Base-by-base conservation (phyloP, 2,888 invertebrate genomes). In the Ethmia dodecea region DNA sequence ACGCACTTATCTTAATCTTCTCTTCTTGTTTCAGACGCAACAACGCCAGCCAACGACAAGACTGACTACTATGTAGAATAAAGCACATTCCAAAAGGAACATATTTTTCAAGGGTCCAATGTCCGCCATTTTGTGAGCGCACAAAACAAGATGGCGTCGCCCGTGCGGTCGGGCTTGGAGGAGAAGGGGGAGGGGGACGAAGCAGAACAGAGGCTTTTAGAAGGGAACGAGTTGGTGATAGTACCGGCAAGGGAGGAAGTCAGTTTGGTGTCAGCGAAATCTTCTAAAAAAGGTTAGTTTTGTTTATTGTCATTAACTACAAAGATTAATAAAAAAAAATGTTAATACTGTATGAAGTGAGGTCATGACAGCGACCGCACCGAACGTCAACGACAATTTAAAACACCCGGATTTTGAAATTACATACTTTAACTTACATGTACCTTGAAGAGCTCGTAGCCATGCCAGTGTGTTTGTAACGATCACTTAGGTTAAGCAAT, bases 231-330 rank as follows among this genome's bases (percentile, higher is more conserved):
- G 40, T 64, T 66, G 31, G 9, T 68, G 16, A 45, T 77, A 2
- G 61, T 76, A 11, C 66, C 71, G 1, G 38, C 47, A 2, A 25
- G 40, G 9, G 33, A 26, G 1, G 57, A 64, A 0, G 73, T 73
- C 4, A 66, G 57, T 0, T 9, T 66, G 13, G 38, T 75, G 4
- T 54, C 79, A 0, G 62, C 62, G 1, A 83, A 83, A 47, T 76
- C 80, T 24, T 80, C 80, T 1, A 84, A 84, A 42, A 84, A 83
- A 67, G 84, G 84, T 84, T n/a, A 55, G 64, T 34, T 26, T 26
- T 26, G 11, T 12, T 10, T 14, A 30, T 31, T 15, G 11, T 26
- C n/a, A 8, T 26, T 26, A 9, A 26, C 4, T 10, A 26, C 4
- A 26, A 26, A 26, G n/a, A 10, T 6, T 26, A n/a, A n/a, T n/a